A percentile compares a stretch with the other conserved stretches of the same genome.
phyloP scores from a whole-genome alignment of 2,888 invertebrate species.

The Cinara cedri region DNA sequence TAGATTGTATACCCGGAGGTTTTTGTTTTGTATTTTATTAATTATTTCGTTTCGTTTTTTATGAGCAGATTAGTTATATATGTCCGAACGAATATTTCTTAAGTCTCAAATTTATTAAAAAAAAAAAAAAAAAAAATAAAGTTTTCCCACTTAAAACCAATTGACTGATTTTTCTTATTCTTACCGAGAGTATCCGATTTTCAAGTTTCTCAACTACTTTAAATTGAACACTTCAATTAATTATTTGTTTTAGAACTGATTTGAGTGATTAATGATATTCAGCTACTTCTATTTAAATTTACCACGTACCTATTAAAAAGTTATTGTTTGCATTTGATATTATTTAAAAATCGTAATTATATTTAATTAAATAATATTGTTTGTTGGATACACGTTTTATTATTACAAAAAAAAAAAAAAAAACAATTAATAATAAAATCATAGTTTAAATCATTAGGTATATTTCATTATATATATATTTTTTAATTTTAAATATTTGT shows the following conservation, averaged over 20 bases:
- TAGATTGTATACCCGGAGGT: not conserved
- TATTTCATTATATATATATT: too few relatives aligned
- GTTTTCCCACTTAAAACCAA: not conserved
- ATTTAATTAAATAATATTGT: not conserved
- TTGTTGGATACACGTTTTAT: not conserved
- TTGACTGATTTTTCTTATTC: not conserved
- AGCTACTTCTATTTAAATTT: too few relatives aligned
- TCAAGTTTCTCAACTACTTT: not conserved
- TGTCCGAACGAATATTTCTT: constrained; percentile 8
- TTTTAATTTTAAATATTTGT: too few relatives aligned
- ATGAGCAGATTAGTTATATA: constrained; percentile 1
- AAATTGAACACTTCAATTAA: not conserved
- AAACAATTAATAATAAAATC: too few relatives aligned
- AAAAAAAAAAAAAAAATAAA: constrained; percentile 10
- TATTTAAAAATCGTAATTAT: too few relatives aligned
- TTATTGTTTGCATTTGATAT: too few relatives aligned
- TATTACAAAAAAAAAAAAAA: too few relatives aligned
- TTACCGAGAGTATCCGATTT: not conserved
- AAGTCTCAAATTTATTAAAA: not conserved
- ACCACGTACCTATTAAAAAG: too few relatives aligned
- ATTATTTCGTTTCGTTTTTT: constrained; percentile 1
- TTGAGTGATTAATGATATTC: too few relatives aligned
- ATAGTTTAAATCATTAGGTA: too few relatives aligned
- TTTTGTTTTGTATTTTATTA: not conserved
- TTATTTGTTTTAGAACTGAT: not conserved